Percentiles rank a stretch among this genome's conserved stretches.
Conservation (phyloP, 2,888 invertebrate species). For the Drosophila affinis region DNA sequence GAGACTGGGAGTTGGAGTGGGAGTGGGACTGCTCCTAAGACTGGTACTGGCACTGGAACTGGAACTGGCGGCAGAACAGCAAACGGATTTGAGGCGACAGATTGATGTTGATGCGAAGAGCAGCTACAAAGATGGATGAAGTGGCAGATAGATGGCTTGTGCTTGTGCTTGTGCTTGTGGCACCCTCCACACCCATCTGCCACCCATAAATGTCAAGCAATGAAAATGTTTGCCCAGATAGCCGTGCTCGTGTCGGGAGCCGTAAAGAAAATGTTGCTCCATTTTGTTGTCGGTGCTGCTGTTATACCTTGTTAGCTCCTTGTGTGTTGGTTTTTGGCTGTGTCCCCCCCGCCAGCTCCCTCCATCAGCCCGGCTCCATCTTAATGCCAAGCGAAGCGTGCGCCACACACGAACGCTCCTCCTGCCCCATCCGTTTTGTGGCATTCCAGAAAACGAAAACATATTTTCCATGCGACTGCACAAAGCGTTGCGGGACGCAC, state of each 20-base stretch:
- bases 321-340: conserved; percentile 54
- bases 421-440: conserved; percentile 36
- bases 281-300: conserved; percentile 22
- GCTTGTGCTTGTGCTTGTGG: background rate
- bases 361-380: conserved; percentile 33
- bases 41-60: conserved; percentile 6
- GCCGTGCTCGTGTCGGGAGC: conserved; percentile 60
- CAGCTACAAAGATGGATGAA: conserved; percentile 44
- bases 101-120: conserved; percentile 61
- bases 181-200: background rate
- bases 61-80: conserved; percentile 11
- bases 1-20: conserved; percentile 44
- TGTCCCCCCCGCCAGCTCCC: background rate
- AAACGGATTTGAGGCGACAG: conserved; percentile 67
- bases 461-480: conserved; percentile 78
- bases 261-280: conserved; percentile 67
- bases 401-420: conserved; percentile 43
- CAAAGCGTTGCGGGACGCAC: conserved; percentile 67
- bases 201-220: conserved; percentile 67
- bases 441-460: conserved; percentile 73
- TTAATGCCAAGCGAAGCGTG: conserved; percentile 71
- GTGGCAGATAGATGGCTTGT: conserved; percentile 51
- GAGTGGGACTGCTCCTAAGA: background rate
- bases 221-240: conserved; percentile 73
- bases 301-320: conserved; percentile 71